phyloP scores from a whole-genome alignment of 2,113 vertebrate genomes.

The Misgurnus anguillicaudatus region DNA sequence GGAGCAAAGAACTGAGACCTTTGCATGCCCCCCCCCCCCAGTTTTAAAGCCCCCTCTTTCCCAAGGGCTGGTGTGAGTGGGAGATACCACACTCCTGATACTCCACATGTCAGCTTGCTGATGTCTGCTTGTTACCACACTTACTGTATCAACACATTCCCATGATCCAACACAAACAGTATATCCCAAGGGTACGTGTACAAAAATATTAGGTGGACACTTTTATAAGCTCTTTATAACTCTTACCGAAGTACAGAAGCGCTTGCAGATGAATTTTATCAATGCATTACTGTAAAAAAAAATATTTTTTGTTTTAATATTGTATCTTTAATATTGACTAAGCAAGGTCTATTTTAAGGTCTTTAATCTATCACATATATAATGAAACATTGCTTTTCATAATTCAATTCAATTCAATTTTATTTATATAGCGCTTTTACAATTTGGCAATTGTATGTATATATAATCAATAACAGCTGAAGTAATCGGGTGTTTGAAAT shows the following conservation, averaged over 20 bases:
- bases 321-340: not conserved
- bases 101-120: slow-evolving; percentile 46
- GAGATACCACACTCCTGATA: slow-evolving; percentile 39
- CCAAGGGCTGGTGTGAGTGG: slow-evolving; percentile 27
- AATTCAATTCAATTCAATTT: too few relatives aligned
- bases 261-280: not conserved
- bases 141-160: slow-evolving; percentile 55
- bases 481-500: too few relatives aligned
- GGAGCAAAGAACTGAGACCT: slow-evolving; percentile 49
- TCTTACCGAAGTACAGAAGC: not conserved
- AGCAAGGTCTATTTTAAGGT: not conserved
- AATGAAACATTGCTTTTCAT: too few relatives aligned
- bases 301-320: not conserved
- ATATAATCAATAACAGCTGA: slow-evolving; percentile 4
- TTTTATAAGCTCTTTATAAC: slow-evolving; percentile 20
- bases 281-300: not conserved
- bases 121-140: slow-evolving; percentile 54
- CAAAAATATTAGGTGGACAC: slow-evolving; percentile 26
- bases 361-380: not conserved
- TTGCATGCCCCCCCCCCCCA: slow-evolving; percentile 34
- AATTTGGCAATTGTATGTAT: too few relatives aligned
- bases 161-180: slow-evolving; percentile 56
- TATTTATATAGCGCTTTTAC: too few relatives aligned
- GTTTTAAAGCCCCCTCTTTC: slow-evolving; percentile 47
- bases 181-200: slow-evolving; percentile 40